Evolutionary conservation across 2,888 invertebrate genomes (phyloP).

Genomic region (Dicyrtoma fusca): DNA sequence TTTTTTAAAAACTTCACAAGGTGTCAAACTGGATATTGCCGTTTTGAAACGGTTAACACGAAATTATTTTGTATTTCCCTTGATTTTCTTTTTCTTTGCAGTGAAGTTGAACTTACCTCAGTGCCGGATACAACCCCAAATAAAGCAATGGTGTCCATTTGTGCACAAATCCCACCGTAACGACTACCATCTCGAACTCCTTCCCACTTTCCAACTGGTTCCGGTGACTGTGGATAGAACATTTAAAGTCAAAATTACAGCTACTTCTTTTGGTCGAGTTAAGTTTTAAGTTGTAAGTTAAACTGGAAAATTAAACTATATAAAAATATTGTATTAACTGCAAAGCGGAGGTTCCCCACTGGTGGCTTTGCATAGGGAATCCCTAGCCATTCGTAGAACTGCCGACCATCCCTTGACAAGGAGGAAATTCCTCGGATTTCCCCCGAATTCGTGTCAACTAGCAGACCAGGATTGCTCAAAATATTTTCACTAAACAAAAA

Average conservation of each 20-base stretch:
- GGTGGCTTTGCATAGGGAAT: conserved; percentile 26
- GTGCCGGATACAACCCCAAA: not conserved
- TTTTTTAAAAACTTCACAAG: too few relatives aligned
- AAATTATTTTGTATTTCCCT: too few relatives aligned
- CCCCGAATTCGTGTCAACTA: conserved; percentile 22
- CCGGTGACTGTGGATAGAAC: conserved; percentile 25
- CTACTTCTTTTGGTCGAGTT: too few relatives aligned
- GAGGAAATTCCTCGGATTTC: conserved; percentile 23
- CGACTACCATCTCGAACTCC: conserved; percentile 11
- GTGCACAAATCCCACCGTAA: conserved; percentile 21
- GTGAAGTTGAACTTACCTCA: too few relatives aligned
- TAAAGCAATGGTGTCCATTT: conserved; percentile 13
- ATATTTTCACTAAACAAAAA: too few relatives aligned
- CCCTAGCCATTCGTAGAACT: conserved; percentile 30
- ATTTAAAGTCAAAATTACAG: too few relatives aligned
- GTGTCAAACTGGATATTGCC: too few relatives aligned
- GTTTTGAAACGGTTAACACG: too few relatives aligned
- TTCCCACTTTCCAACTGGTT: conserved; percentile 13
- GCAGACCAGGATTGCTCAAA: too few relatives aligned
- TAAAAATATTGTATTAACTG: not conserved
- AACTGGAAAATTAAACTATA: too few relatives aligned
- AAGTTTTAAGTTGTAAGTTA: too few relatives aligned
- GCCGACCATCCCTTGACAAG: conserved; percentile 26
- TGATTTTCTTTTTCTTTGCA: too few relatives aligned
- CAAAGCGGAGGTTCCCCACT: conserved; percentile 22